These are phyloP conservation scores for Celastrina argiolus DNA, from an alignment of 2,888 invertebrate genomes.

Conservation along the genomic window DNA sequence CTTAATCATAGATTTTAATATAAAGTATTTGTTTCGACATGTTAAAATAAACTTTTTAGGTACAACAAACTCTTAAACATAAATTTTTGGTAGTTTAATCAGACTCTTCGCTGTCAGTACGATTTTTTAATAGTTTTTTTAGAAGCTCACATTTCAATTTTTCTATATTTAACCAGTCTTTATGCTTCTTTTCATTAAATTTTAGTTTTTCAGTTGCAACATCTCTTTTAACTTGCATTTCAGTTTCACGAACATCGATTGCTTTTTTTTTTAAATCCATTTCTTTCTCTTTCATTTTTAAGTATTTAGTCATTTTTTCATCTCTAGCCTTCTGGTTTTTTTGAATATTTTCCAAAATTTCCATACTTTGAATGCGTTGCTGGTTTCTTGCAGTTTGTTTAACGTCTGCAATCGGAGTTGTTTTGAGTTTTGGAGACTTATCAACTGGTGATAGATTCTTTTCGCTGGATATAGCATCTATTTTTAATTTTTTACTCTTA, in stretches of 20 bases:
- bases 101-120: no score
- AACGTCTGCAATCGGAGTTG: not conserved
- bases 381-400: not conserved
- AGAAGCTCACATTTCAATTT: conserved; percentile 56
- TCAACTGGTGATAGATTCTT: not conserved
- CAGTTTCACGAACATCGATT: not conserved
- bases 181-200: conserved; percentile 55
- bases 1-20: no score
- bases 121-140: conserved; percentile 41
- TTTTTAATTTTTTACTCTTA: not conserved
- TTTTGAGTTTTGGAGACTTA: not conserved
- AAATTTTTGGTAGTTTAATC: no score
- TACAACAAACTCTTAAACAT: no score
- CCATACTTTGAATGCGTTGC: not conserved
- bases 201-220: conserved; percentile 40
- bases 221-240: not conserved
- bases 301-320: not conserved
- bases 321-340: not conserved
- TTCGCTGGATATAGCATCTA: not conserved
- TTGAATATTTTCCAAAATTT: not conserved
- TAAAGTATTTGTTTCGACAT: no score
- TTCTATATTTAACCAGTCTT: conserved; percentile 57
- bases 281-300: not conserved
- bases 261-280: not conserved
- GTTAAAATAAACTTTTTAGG: no score